Conservation (phyloP, 2,797 vertebrate genomes). For the Morelia viridis region DNA sequence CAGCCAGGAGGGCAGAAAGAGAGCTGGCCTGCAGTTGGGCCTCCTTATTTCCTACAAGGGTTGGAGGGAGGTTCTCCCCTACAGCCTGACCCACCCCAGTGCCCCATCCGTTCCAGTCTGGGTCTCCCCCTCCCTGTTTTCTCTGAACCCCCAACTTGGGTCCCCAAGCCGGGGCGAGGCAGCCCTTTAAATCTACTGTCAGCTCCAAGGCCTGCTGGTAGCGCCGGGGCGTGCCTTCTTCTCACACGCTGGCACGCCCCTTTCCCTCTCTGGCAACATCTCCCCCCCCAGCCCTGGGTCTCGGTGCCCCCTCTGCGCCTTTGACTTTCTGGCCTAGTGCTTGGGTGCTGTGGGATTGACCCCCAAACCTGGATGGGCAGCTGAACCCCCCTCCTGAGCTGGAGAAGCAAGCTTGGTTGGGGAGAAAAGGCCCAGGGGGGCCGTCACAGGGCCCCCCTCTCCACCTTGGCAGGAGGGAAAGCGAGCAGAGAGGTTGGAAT, state of each 20-base stretch:
- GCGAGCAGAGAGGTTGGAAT: too few species aligned
- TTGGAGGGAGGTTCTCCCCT: too few species aligned
- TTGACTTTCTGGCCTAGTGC: background rate
- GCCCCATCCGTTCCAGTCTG: too few species aligned
- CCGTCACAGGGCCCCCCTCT: background rate
- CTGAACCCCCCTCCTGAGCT: background rate
- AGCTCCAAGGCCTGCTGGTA: background rate
- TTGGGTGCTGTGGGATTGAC: background rate
- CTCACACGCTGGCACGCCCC: background rate
- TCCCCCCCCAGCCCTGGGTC: background rate
- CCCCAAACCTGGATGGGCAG: background rate
- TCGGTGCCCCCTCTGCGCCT: too few species aligned
- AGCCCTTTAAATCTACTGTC: background rate
- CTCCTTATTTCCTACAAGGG: too few species aligned
- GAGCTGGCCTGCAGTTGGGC: too few species aligned
- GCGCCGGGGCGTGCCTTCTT: rapidly evolving
- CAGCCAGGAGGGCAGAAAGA: too few species aligned
- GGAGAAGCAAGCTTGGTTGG: background rate
- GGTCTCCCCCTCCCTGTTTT: background rate
- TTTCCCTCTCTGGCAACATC: background rate
- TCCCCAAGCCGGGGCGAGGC: background rate
- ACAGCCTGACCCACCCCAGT: too few species aligned
- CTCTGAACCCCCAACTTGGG: background rate
- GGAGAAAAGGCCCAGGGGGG: background rate
- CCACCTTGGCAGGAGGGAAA: background rate